Percentiles rank a stretch among this genome's conserved stretches.
phyloP scores from a whole-genome alignment of 2,888 invertebrate species.

The Pyralis farinalis region DNA sequence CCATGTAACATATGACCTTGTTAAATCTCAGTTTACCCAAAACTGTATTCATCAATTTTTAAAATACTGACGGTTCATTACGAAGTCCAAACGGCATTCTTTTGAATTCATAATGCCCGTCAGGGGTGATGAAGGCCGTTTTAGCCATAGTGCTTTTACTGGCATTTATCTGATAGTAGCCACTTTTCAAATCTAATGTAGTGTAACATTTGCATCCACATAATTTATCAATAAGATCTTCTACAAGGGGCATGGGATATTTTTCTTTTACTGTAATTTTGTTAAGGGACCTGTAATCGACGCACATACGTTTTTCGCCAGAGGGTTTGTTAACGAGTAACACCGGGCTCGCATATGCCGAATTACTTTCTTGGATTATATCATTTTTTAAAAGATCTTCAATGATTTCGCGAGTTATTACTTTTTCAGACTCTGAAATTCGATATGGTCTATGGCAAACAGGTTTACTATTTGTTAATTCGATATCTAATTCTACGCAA shows the following conservation, averaged over 20 bases:
- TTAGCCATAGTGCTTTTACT: constrained; percentile 17
- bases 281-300: constrained; percentile 13
- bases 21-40: constrained; percentile 11
- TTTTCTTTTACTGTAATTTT: constrained; percentile 14
- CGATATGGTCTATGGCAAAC: constrained; percentile 18
- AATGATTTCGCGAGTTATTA: constrained; percentile 9
- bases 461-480: constrained; percentile 17
- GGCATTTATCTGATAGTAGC: constrained; percentile 14
- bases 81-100: constrained; percentile 21
- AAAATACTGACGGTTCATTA: constrained; percentile 19
- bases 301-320: constrained; percentile 12
- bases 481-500: constrained; percentile 10
- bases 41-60: constrained; percentile 21
- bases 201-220: constrained; percentile 14
- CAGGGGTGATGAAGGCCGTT: no score
- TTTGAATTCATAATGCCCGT: constrained; percentile 17
- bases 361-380: constrained; percentile 13
- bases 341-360: constrained; percentile 9
- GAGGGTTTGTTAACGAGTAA: constrained; percentile 11
- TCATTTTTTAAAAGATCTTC: constrained; percentile 12
- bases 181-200: constrained; percentile 8
- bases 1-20: constrained; percentile 23
- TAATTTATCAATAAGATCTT: constrained; percentile 35
- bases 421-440: constrained; percentile 15
- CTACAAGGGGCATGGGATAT: constrained; percentile 39